Evolutionary conservation across 2,113 vertebrate genomes (phyloP).

Genomic region (Peucedramus taeniatus): DNA sequence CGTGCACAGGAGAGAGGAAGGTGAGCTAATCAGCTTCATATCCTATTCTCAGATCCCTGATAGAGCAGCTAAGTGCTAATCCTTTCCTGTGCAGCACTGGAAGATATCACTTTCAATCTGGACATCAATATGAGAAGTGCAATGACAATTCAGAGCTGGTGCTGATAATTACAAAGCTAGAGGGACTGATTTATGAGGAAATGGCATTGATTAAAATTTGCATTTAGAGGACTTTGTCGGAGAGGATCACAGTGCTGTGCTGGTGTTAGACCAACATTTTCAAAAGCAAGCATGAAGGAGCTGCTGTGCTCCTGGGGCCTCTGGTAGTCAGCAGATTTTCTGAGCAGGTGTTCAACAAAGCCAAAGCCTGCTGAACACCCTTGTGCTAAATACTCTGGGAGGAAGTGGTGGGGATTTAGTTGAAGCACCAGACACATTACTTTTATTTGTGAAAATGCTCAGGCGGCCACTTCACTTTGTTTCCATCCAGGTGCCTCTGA

Average conservation of each 20-base stretch:
- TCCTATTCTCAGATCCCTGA: neutral
- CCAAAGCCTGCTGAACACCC: neutral
- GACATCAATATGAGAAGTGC: neutral
- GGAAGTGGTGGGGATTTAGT: neutral
- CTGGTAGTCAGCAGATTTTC: neutral
- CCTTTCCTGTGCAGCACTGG: neutral
- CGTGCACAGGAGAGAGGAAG: neutral
- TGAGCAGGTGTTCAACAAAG: slow-evolving; percentile 42
- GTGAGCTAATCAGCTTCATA: neutral
- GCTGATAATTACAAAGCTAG: neutral
- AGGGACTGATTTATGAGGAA: slow-evolving; percentile 30
- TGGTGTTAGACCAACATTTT: neutral
- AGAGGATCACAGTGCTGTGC: neutral
- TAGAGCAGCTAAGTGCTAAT: neutral
- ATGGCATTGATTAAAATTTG: slow-evolving; percentile 42
- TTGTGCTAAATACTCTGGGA: neutral
- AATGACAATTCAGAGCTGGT: neutral
- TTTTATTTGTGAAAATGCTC: neutral
- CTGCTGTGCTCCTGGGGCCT: neutral
- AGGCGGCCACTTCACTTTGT: neutral
- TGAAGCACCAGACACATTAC: neutral
- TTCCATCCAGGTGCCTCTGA: slow-evolving; percentile 7
- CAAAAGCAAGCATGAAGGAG: neutral
- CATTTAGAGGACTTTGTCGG: slow-evolving; percentile 11
- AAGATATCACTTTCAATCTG: slow-evolving; percentile 1